Base-by-base conservation (phyloP, 2,113 vertebrate genomes). In the Tautogolabrus adspersus region DNA sequence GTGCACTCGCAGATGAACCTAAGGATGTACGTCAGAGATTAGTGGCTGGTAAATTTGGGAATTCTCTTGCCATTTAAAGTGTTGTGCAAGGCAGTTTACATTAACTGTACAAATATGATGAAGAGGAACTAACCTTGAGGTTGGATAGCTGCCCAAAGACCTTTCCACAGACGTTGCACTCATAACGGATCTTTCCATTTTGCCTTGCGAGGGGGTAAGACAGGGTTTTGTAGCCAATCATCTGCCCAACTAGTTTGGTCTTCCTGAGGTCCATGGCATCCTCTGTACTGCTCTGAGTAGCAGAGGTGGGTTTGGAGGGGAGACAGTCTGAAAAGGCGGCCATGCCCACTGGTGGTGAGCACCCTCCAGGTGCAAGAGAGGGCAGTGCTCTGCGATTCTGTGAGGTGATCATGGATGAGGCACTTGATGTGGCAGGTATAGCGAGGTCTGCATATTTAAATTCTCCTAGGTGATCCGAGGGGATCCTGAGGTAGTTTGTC, bases 1-100 rank as follows among this genome's bases (percentile, higher is more conserved):
- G 93, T 99, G 97, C 60, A 99, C 97, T 83, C 97, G 89, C 89
- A 99, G 95, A 87, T 99, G 97, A 74, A 99, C 97, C 97, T 99
- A 90, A 65, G 42, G 55, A 81, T 10, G 19, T n/a, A 7, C 76
- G 19, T 64, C 7, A 38, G 21, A 80, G 5, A 47, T 68, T 1
- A 81, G n/a, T 42, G 40, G 40, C 11, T 42, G 15, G 15, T 46
- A 5, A 46, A 46, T 58, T 56, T 6, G 57, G 37, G 37, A 10
- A 54, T 65, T 38, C 30, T 63, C 13, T 19, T 34, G 5, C 34
- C 34, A 40, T 19, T 44, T 47, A 10, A 11, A 40, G 13, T 49
- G 21, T 21, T 51, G 5, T 52, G 9, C 16, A 59, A n/a, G 30
- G 26, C 37, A 47, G 6, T 22, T 66, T 9, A 38, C 5, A 52